A percentile compares a stretch with the other conserved stretches of the same genome.
phyloP scores from a whole-genome alignment of 2,113 vertebrate genomes.

The Corythaixoides concolor region DNA sequence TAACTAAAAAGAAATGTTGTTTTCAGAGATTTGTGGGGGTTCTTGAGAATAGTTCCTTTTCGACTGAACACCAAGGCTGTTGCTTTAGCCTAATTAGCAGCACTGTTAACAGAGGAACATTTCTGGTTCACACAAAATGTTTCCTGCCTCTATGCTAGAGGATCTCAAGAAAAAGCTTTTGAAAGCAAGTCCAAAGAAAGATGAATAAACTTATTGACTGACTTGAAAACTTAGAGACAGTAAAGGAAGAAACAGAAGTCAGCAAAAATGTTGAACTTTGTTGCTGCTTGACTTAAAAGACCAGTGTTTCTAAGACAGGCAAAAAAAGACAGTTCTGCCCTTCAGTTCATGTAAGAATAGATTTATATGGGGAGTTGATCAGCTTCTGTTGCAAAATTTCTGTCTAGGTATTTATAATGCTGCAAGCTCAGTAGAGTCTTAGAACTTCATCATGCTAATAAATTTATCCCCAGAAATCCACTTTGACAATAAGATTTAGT shows the following conservation, averaged over 20 bases:
- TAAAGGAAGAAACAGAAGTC: not conserved
- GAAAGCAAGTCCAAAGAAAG: not conserved
- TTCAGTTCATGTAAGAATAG: not conserved
- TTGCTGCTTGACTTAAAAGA: not conserved
- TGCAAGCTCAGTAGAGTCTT: not conserved
- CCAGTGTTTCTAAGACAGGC: not conserved
- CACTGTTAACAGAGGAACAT: not conserved
- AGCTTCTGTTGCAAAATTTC: not conserved
- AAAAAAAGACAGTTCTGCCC: rapidly evolving
- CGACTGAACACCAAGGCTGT: not conserved
- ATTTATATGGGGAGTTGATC: not conserved
- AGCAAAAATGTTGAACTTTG: not conserved
- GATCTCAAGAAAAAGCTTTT: not conserved
- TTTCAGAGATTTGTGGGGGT: not conserved
- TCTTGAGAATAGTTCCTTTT: not conserved
- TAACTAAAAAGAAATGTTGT: not conserved
- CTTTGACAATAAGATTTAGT: not conserved
- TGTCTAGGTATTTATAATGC: not conserved
- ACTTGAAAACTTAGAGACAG: not conserved
- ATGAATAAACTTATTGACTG: not conserved
- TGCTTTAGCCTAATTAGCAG: not conserved
- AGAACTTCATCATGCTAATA: not conserved
- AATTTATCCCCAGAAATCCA: not conserved
- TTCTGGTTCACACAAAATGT: not conserved
- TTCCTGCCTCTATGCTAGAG: not conserved